Base-by-base conservation (phyloP, 2,888 invertebrate genomes). In the Drosophila paucipuncta region DNA sequence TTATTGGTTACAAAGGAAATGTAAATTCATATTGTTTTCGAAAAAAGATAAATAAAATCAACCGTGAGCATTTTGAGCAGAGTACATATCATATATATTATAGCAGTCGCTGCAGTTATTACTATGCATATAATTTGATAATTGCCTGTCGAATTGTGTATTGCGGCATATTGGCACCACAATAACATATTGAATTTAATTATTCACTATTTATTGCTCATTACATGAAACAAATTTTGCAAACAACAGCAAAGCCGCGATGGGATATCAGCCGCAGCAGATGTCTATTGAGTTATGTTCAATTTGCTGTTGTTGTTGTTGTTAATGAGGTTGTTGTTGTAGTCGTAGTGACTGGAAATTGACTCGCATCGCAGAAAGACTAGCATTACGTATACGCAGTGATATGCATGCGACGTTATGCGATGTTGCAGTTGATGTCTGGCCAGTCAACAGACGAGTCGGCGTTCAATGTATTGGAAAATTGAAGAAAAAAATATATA, bases 391-490 rank as follows among this genome's bases (percentile, higher is more conserved):
- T 80, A 85, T 84, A 78, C 85, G 87, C 75, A 68, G 49, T 74
- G 82, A 73, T 73, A 67, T 83, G 68, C 83, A 85, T 25, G 77
- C 58, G 30, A 18, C 13, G 73, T 58, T 25, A 5, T 22, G 57
- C 41, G 13, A 22, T 31, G 22, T 22, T 80, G 78, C 82, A 78
- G 43, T 68, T 65, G 69, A 61, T 63, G 69, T 50, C 73, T 53
- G 72, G 35, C 22, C 35, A 62, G 25, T 35, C 62, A 68, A 41
- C 41, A 65, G 59, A 71, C 55, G 68, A 54, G 61, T 1, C 64
- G 41, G 43, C 55, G 73, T 71, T 87, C 78, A 86, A 89, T 89
- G 88, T 89, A 88, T 87, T 78, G 85, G 88, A 86, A 86, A 86
- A 89, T 86, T 87, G 90, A 76, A 77, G 78, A 75, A 72, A 28